Percentiles rank a stretch among this genome's conserved stretches.
phyloP scores from a whole-genome alignment of 2,797 vertebrate species.

The Taenioides sp. region DNA sequence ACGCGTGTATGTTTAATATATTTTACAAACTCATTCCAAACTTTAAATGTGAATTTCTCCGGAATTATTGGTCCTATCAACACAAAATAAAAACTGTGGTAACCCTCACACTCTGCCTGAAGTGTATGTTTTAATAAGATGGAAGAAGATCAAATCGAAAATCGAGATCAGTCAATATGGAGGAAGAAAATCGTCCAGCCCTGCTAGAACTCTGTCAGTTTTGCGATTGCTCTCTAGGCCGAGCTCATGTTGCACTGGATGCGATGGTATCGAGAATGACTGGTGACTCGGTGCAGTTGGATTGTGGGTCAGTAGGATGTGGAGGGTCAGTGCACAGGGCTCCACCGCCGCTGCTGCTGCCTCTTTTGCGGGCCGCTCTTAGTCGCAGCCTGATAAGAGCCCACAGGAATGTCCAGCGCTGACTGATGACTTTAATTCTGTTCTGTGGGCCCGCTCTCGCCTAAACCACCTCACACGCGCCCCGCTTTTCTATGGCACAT shows the following conservation, averaged over 20 bases:
- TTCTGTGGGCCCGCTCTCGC: conserved; percentile 30
- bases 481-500: not conserved
- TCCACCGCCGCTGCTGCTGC: conserved; percentile 26
- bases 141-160: too few species aligned
- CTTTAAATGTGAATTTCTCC: too few species aligned
- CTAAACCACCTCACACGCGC: conserved; percentile 18
- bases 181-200: too few species aligned
- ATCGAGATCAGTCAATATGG: too few species aligned
- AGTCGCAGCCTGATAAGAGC: conserved; percentile 56
- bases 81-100: too few species aligned
- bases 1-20: too few species aligned
- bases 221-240: too few species aligned
- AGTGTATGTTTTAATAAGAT: too few species aligned
- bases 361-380: conserved; percentile 49
- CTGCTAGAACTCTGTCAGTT: too few species aligned
- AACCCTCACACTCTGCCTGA: too few species aligned
- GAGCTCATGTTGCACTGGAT: not conserved
- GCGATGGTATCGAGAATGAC: not conserved
- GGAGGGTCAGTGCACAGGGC: conserved; percentile 28
- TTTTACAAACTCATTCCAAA: too few species aligned
- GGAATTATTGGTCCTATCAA: too few species aligned
- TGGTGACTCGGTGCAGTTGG: conserved; percentile 20
- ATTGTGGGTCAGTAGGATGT: conserved; percentile 59
- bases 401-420: conserved; percentile 60
- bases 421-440: conserved; percentile 67